phyloP scores from a whole-genome alignment of 1,140 invertebrate species.

The Micrasema minimum region DNA sequence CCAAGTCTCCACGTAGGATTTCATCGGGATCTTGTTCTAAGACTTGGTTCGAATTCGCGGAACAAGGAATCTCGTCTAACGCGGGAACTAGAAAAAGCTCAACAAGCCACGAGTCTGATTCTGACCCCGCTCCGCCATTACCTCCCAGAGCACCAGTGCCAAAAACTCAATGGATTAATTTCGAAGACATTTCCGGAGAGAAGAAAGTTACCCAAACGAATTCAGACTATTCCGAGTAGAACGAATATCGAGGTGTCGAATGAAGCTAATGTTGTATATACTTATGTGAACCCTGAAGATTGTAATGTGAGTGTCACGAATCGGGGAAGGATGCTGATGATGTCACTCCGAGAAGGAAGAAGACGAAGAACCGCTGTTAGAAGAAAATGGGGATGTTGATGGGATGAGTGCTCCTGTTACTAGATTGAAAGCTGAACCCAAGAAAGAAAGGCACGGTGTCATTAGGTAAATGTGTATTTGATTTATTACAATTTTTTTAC shows the following conservation, averaged over 20 bases:
- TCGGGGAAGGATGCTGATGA: constrained; percentile 57
- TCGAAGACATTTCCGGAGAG: constrained; percentile 86
- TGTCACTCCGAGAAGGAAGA: constrained; percentile 53
- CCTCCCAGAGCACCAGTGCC: constrained; percentile 64
- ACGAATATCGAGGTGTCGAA: constrained; percentile 56
- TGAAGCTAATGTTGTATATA: constrained; percentile 68
- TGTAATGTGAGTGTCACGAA: constrained; percentile 86
- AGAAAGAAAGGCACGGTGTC: constrained; percentile 36
- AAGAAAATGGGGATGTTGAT: constrained; percentile 48
- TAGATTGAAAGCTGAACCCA: constrained; percentile 27
- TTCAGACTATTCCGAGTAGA: constrained; percentile 77
- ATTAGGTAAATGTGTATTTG: constrained; percentile 39
- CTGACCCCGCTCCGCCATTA: constrained; percentile 62
- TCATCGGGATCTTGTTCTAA: constrained; percentile 63
- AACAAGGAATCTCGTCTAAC: constrained; percentile 64
- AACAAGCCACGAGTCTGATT: constrained; percentile 42
- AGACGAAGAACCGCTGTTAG: constrained; percentile 57
- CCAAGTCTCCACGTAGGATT: constrained; percentile 64
- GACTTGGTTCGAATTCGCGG: constrained; percentile 73
- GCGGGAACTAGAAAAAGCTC: constrained; percentile 46
- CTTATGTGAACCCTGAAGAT: constrained; percentile 84
- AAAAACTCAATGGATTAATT: constrained; percentile 81
- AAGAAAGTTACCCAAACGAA: constrained; percentile 79
- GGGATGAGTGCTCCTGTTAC: constrained; percentile 47
- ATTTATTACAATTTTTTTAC: too few species aligned